Conservation (phyloP, 2,888 invertebrate species). For the Copidosoma aretas region DNA sequence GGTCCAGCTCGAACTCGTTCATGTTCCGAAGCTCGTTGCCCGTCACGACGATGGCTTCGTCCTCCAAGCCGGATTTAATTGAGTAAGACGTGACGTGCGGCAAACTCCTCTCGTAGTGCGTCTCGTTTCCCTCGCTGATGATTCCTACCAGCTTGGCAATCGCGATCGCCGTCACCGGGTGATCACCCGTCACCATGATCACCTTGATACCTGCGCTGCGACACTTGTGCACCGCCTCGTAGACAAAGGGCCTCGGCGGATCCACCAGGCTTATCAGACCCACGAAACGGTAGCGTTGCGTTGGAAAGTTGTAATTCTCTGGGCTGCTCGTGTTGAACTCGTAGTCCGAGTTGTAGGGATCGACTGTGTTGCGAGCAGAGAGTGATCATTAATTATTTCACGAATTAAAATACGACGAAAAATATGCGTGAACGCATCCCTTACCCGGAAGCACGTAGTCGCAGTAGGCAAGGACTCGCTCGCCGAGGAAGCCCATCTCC, state of each 20-base stretch:
- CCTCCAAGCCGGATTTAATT: constrained; percentile 86
- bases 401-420: too few relatives aligned
- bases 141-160: constrained; percentile 95
- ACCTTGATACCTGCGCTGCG: constrained; percentile 96
- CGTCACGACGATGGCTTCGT: constrained; percentile 90
- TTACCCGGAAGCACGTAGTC: constrained; percentile 89
- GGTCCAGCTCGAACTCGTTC: constrained; percentile 84
- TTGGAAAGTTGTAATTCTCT: constrained; percentile 86
- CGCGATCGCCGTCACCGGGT: constrained; percentile 94
- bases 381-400: constrained; percentile 63
- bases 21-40: constrained; percentile 89
- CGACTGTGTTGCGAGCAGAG: constrained; percentile 47
- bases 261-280: constrained; percentile 99
- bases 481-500: constrained; percentile 89
- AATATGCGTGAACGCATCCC: constrained; percentile 87
- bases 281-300: constrained; percentile 88
- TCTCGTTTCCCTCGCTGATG: constrained; percentile 86
- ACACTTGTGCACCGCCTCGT: constrained; percentile 96
- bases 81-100: constrained; percentile 86
- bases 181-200: constrained; percentile 96
- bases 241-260: constrained; percentile 95
- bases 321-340: constrained; percentile 90
- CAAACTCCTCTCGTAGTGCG: constrained; percentile 93
- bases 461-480: constrained; percentile 89
- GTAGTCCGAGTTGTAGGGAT: constrained; percentile 69